Percentiles rank a stretch among this genome's conserved stretches.
These are phyloP conservation scores for Florisuga fusca DNA, from an alignment of 2,797 vertebrate genomes.

Conservation along the genomic window DNA sequence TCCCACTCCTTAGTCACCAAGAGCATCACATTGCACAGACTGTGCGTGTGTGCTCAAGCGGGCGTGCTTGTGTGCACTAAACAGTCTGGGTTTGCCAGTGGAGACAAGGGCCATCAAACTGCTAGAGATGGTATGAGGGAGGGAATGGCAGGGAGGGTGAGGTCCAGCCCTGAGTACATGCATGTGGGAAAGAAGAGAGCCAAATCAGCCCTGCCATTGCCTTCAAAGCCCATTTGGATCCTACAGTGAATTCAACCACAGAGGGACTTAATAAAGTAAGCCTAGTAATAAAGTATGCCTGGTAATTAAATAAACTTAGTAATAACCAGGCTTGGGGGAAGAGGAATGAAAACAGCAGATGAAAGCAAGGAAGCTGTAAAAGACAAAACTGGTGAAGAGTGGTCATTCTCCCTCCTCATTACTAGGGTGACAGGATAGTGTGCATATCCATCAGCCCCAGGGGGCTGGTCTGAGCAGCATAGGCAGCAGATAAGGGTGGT, in stretches of 20 bases:
- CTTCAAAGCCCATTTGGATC: background rate
- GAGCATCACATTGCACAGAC: background rate
- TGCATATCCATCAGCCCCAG: background rate
- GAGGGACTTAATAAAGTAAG: background rate
- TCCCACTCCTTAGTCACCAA: background rate
- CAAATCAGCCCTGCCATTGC: background rate
- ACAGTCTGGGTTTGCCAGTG: background rate
- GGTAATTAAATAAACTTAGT: background rate
- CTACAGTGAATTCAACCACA: background rate
- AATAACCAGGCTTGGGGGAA: slow-evolving; percentile 3
- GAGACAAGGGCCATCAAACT: background rate
- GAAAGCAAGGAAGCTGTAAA: slow-evolving; percentile 26
- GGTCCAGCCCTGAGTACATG: background rate
- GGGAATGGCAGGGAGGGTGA: background rate
- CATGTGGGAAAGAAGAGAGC: accelerated
- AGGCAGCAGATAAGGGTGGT: background rate
- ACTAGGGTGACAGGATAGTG: background rate
- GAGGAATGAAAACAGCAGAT: slow-evolving; percentile 14
- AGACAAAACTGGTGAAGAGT: slow-evolving; percentile 11
- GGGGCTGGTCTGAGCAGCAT: background rate
- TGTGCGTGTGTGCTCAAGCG: accelerated
- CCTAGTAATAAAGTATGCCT: background rate
- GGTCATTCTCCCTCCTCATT: background rate
- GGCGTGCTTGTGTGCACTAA: accelerated
- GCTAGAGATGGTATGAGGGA: background rate